A percentile compares a stretch with the other conserved stretches of the same genome.
Evolutionary conservation across 2,888 invertebrate species (phyloP).

Genomic region (Hirtodrosophila alboralis): DNA sequence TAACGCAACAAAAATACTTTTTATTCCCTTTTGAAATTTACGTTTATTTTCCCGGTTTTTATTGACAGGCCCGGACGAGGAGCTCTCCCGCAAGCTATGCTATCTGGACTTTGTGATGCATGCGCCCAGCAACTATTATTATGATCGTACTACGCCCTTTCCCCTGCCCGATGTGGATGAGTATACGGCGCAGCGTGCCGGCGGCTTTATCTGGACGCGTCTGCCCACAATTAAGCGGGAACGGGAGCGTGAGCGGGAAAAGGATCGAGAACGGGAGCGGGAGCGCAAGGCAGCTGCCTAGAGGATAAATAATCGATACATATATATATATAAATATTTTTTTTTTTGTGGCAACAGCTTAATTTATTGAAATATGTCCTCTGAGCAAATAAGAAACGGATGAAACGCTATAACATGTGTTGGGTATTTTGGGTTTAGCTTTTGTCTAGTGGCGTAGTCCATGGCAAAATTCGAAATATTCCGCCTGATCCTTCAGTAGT

Average conservation of each 20-base stretch:
- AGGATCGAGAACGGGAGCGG: constrained; percentile 19
- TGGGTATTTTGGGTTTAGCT: no score
- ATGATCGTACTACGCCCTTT: constrained; percentile 90
- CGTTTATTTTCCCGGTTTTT: neutral
- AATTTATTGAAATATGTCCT: constrained; percentile 35
- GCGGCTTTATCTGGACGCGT: constrained; percentile 88
- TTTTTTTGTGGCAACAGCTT: constrained; percentile 24
- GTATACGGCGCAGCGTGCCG: constrained; percentile 78
- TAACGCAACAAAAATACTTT: constrained; percentile 83
- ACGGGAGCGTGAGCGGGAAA: constrained; percentile 51
- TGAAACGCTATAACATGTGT: constrained; percentile 15
- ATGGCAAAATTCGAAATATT: no score
- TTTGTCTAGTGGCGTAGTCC: no score
- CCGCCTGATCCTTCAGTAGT: constrained; percentile 3
- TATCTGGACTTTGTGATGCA: constrained; percentile 97
- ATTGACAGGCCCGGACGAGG: constrained; percentile 92
- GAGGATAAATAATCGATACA: constrained; percentile 9
- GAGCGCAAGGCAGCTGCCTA: constrained; percentile 37
- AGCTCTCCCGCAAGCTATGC: constrained; percentile 92
- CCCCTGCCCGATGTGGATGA: constrained; percentile 86
- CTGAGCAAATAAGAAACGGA: constrained; percentile 14
- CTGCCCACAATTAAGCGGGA: constrained; percentile 83
- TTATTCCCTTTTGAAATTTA: no score
- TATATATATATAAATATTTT: neutral
- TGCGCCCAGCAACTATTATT: constrained; percentile 95